Evolutionary conservation across 2,888 invertebrate genomes (phyloP).

Genomic region (Synanthedon vespiformis): DNA sequence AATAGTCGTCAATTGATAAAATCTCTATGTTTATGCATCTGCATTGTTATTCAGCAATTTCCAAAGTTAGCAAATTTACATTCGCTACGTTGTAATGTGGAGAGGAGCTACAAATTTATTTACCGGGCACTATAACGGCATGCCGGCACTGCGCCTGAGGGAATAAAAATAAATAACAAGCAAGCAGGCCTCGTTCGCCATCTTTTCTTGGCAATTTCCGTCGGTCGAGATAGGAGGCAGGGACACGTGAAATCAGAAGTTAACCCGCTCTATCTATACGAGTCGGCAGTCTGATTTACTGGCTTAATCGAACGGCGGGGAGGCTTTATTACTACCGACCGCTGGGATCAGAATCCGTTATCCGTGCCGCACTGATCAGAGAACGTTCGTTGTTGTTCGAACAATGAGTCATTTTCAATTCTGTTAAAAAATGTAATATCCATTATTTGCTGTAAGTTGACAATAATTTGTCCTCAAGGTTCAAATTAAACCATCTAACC

Average conservation of each 20-base stretch:
- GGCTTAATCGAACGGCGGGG: conserved; percentile 44
- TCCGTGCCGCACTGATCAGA: conserved; percentile 1
- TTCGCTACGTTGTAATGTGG: too few species aligned
- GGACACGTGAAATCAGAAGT: conserved; percentile 59
- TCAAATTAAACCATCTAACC: too few species aligned
- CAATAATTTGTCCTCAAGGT: too few species aligned
- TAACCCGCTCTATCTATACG: conserved; percentile 50
- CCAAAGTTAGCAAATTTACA: too few species aligned
- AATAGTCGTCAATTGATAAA: too few species aligned
- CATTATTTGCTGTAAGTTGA: too few species aligned
- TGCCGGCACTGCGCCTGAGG: conserved; percentile 22
- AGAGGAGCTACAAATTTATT: conserved; percentile 23
- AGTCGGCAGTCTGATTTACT: conserved; percentile 54
- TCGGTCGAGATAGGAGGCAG: conserved; percentile 37
- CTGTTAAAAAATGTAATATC: too few species aligned
- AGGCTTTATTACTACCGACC: conserved; percentile 39
- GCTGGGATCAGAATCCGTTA: conserved; percentile 23
- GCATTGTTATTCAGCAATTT: too few species aligned
- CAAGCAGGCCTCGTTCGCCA: conserved; percentile 29
- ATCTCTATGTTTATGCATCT: too few species aligned
- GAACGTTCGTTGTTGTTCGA: neutral
- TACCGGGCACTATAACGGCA: conserved; percentile 17
- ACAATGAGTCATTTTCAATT: too few species aligned
- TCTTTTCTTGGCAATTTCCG: conserved; percentile 58
- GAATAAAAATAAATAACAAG: conserved; percentile 54